Percentiles rank a stretch among this genome's conserved stretches.
These are phyloP conservation scores for Anticlea derivata DNA, from an alignment of 2,888 invertebrate species.

Conservation along the genomic window DNA sequence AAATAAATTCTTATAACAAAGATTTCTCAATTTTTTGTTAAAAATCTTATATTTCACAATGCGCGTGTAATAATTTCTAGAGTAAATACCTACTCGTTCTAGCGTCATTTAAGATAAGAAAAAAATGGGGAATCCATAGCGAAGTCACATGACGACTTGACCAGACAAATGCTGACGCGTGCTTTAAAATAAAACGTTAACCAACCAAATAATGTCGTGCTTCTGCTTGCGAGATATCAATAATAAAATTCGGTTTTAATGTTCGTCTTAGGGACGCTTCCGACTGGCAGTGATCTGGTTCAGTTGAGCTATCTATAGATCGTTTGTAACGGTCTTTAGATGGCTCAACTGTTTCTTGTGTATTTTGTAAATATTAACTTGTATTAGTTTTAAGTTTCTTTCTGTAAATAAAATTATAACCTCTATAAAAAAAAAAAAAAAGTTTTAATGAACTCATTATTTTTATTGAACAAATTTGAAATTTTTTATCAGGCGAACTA, in stretches of 20 bases:
- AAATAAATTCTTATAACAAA: conserved; percentile 28
- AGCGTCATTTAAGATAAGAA: conserved; percentile 58
- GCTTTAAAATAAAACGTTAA: conserved; percentile 65
- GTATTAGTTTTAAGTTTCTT: too few relatives aligned
- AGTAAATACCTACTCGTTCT: conserved; percentile 39
- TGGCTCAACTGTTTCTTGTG: too few relatives aligned
- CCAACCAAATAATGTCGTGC: conserved; percentile 65
- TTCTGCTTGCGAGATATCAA: conserved; percentile 1
- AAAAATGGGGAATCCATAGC: conserved; percentile 53
- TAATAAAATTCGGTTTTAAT: conserved; percentile 46
- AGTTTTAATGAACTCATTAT: conserved; percentile 52
- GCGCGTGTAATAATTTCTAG: conserved; percentile 40
- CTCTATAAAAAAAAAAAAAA: too few relatives aligned
- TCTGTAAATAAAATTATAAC: too few relatives aligned
- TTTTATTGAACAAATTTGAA: conserved; percentile 51
- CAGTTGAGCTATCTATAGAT: too few relatives aligned
- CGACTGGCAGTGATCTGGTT: too few relatives aligned
- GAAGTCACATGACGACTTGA: conserved; percentile 65
- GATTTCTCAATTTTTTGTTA: conserved; percentile 23
- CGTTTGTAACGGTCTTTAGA: too few relatives aligned
- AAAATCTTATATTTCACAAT: conserved; percentile 39
- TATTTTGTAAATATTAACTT: too few relatives aligned
- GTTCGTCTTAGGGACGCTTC: too few relatives aligned
- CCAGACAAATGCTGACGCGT: conserved; percentile 65
- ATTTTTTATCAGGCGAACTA: background rate